phyloP scores from a whole-genome alignment of 2,113 vertebrate genomes.

The Cromileptes altivelis region DNA sequence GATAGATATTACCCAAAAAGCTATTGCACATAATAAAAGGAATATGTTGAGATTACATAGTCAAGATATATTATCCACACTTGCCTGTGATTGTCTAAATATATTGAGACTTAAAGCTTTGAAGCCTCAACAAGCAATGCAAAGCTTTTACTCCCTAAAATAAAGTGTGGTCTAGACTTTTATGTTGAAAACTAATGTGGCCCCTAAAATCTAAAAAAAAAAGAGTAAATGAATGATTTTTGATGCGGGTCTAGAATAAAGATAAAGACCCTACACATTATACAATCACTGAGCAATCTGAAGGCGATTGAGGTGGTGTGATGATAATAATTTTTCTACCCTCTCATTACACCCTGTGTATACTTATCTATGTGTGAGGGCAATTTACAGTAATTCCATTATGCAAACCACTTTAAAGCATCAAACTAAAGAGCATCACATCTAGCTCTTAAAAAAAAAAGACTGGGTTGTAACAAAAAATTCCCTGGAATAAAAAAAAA shows the following conservation, averaged over 20 bases:
- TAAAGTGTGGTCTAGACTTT: neutral
- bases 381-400: constrained; percentile 10
- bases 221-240: neutral
- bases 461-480: too few species aligned
- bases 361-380: constrained; percentile 45
- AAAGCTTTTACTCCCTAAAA: neutral
- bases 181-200: neutral
- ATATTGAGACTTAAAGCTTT: neutral
- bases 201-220: neutral
- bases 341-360: constrained; percentile 11
- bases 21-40: neutral
- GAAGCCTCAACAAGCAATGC: neutral
- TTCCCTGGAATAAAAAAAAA: neutral
- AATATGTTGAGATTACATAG: neutral
- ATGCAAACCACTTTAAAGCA: constrained; percentile 35
- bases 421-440: constrained; percentile 17
- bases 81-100: neutral
- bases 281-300: constrained; percentile 5
- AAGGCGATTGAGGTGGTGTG: neutral
- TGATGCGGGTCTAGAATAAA: neutral
- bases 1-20: neutral
- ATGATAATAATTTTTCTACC: constrained; percentile 15
- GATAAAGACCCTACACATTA: neutral
- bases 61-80: neutral
- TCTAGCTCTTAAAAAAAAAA: neutral